These are phyloP conservation scores for Alentia gelatinosa DNA, from an alignment of 2,888 invertebrate species.

Conservation along the genomic window DNA sequence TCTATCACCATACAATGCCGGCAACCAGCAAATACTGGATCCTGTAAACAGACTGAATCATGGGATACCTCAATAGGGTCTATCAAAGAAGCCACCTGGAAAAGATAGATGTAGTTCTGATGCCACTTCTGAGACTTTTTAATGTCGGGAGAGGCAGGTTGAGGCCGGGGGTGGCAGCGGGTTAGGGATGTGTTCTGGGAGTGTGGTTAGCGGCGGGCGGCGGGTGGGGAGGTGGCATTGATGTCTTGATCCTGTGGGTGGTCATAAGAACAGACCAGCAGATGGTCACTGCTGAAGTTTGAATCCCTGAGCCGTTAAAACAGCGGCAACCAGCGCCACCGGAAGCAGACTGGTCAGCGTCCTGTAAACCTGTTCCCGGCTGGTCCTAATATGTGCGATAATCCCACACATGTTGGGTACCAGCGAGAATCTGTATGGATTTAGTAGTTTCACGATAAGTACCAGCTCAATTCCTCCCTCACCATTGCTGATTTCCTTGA, in stretches of 20 bases:
- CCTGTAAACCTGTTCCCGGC: too few relatives aligned
- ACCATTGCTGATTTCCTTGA: too few relatives aligned
- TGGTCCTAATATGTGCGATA: too few relatives aligned
- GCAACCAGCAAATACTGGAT: too few relatives aligned
- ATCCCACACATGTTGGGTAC: too few relatives aligned
- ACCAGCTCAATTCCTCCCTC: too few relatives aligned
- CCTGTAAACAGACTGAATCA: too few relatives aligned
- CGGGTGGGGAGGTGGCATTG: neutral
- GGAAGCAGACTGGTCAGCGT: too few relatives aligned
- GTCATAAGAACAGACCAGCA: neutral
- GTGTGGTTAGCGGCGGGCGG: neutral
- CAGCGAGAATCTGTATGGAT: too few relatives aligned
- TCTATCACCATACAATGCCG: too few relatives aligned
- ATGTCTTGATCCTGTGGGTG: neutral
- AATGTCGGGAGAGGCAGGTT: neutral
- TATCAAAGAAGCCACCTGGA: slow-evolving; percentile 6
- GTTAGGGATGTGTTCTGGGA: neutral
- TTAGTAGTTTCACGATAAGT: too few relatives aligned
- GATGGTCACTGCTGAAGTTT: neutral
- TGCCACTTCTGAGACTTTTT: neutral
- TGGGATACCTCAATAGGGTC: too few relatives aligned
- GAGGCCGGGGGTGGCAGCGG: neutral
- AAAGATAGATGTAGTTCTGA: neutral
- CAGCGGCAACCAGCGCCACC: neutral
- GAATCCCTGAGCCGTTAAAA: neutral